These are phyloP conservation scores for Deilephila elpenor DNA, from an alignment of 2,888 invertebrate genomes.

Conservation along the genomic window DNA sequence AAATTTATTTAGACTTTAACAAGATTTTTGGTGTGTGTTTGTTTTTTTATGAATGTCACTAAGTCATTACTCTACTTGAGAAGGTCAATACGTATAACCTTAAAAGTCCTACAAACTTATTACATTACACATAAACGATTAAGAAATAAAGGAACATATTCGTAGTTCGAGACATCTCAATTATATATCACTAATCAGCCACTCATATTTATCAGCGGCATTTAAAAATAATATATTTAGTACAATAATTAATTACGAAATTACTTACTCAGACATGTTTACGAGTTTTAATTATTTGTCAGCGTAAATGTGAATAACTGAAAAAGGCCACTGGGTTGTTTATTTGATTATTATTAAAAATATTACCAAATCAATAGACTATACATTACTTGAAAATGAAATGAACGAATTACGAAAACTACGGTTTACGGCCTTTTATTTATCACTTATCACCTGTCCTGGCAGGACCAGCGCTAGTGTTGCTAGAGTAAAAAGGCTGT, in stretches of 20 bases:
- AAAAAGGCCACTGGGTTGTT: neutral
- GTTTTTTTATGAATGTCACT: neutral
- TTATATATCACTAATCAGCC: too few species aligned
- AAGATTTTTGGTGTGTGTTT: neutral
- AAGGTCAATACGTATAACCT: neutral
- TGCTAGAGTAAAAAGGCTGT: neutral
- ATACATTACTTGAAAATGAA: neutral
- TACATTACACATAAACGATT: neutral
- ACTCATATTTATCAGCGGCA: too few species aligned
- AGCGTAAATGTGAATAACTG: neutral
- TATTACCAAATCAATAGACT: neutral
- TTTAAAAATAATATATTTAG: too few species aligned
- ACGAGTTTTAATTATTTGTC: neutral
- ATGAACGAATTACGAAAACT: neutral
- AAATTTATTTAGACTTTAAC: neutral
- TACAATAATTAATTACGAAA: neutral
- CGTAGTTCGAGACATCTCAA: neutral
- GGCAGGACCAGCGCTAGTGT: neutral
- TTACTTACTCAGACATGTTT: slow-evolving; percentile 21
- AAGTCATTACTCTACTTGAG: neutral
- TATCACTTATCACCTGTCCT: neutral
- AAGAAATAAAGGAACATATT: neutral
- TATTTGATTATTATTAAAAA: neutral
- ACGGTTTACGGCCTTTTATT: neutral
- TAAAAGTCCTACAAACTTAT: neutral